These are phyloP conservation scores for Arizona elegans DNA, from an alignment of 2,113 vertebrate genomes.

Conservation along the genomic window DNA sequence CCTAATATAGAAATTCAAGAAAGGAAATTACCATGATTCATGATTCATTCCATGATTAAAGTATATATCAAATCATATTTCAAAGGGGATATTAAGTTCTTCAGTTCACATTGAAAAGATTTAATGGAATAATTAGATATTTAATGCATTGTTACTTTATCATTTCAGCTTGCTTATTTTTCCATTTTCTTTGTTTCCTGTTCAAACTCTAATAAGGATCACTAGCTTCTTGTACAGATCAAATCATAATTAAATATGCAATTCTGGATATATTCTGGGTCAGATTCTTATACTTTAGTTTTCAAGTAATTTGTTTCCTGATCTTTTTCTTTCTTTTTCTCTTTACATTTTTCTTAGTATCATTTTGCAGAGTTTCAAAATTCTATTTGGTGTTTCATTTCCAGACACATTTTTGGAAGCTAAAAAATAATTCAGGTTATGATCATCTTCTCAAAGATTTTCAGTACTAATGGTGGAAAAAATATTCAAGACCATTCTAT, in stretches of 20 bases:
- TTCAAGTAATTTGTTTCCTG: constrained; percentile 2
- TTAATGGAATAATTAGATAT: not conserved
- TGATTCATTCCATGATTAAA: not conserved
- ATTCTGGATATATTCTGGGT: constrained; percentile 3
- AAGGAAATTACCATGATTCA: not conserved
- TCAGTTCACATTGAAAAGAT: not conserved
- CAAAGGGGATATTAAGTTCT: not conserved
- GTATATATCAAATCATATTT: not conserved
- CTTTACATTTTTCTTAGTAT: not conserved
- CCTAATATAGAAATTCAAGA: not conserved
- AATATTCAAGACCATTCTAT: not conserved
- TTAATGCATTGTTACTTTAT: not conserved
- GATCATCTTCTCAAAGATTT: not conserved
- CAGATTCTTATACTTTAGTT: constrained; percentile 10
- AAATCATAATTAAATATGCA: not conserved
- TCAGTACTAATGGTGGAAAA: not conserved
- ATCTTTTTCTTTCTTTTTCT: not conserved
- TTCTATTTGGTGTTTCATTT: not conserved
- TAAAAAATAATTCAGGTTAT: not conserved
- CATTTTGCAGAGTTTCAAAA: constrained; percentile 11
- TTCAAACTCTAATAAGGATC: not conserved
- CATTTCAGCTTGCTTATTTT: not conserved
- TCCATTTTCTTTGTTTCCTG: not conserved
- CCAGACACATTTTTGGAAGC: not conserved
- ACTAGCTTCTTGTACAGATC: not conserved